Conservation (phyloP, 2,888 invertebrate genomes). For the Frankliniella intonsa region DNA sequence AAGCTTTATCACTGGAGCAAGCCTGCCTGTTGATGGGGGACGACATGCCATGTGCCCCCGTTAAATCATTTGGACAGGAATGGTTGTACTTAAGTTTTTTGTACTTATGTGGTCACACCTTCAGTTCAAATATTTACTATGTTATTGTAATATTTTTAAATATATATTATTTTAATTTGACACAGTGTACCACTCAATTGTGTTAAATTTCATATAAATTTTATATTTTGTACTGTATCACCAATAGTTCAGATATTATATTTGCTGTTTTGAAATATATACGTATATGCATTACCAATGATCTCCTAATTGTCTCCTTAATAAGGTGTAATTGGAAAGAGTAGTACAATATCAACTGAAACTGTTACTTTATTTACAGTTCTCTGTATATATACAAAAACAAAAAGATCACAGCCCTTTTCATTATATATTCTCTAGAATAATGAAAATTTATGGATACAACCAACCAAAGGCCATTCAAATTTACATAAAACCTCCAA, state of each 20-base stretch:
- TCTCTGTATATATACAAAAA: neutral
- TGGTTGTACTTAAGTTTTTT: neutral
- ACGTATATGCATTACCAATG: neutral
- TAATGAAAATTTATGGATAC: neutral
- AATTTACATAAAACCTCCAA: neutral
- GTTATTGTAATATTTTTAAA: neutral
- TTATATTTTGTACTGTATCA: neutral
- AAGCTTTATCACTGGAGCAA: conserved; percentile 86
- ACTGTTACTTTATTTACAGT: neutral
- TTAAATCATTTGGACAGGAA: conserved; percentile 48
- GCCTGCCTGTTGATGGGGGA: conserved; percentile 90
- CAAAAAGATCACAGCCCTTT: neutral
- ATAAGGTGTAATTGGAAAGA: neutral
- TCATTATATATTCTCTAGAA: neutral
- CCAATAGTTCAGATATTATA: neutral
- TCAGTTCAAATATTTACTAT: neutral
- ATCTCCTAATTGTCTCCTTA: neutral
- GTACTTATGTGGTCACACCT: too few species aligned
- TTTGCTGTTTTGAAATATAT: neutral
- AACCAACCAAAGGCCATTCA: neutral
- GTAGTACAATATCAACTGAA: neutral
- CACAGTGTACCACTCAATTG: neutral
- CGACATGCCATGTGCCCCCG: conserved; percentile 91
- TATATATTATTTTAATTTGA: neutral
- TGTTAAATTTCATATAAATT: neutral